Evolutionary conservation across 2,797 vertebrate genomes (phyloP).

Genomic region (Peromyscus nudipes): DNA sequence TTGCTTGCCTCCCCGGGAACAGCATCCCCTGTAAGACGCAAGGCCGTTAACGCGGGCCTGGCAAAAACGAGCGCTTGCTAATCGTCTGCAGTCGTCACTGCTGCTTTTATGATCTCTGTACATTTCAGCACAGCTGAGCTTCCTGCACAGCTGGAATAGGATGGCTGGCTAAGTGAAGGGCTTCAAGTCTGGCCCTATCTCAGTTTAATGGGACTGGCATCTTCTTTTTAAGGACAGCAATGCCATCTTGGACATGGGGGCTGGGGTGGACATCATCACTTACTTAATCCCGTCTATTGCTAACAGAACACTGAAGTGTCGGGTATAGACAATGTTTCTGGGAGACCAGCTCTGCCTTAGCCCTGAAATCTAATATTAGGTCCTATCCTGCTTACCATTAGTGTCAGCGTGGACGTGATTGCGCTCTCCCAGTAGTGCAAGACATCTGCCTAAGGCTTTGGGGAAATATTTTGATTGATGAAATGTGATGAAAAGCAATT

Average conservation of each 20-base stretch:
- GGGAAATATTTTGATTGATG: conserved; percentile 15
- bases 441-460: neutral
- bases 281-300: neutral
- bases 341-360: neutral
- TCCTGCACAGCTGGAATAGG: neutral
- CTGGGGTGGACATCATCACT: neutral
- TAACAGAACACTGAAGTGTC: neutral
- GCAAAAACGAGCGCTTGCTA: neutral
- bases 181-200: neutral
- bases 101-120: neutral
- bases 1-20: neutral
- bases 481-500: neutral
- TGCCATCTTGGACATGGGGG: neutral
- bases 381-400: neutral
- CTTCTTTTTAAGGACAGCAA: neutral
- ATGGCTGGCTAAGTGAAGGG: neutral
- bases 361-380: neutral
- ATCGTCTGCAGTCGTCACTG: neutral
- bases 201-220: neutral
- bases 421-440: conserved; percentile 1
- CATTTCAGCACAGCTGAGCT: neutral
- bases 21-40: neutral
- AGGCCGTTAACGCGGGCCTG: neutral
- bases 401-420: neutral
- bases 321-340: neutral